Conservation (phyloP, 2,113 vertebrate genomes). For the Cichladusa arquata region DNA sequence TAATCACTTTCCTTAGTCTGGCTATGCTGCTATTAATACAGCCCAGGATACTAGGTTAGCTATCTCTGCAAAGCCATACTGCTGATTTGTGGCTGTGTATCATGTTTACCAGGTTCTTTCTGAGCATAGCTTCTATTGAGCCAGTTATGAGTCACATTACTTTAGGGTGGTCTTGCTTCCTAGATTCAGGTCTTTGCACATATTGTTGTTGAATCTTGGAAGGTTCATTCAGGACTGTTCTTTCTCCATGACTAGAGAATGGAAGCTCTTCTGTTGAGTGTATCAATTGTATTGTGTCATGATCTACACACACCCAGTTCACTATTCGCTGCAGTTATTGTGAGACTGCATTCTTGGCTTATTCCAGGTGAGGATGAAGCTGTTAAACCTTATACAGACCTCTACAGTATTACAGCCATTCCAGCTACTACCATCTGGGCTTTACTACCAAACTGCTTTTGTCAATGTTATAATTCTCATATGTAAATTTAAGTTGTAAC, state of each 20-base stretch:
- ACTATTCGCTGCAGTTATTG: neutral
- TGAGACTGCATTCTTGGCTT: neutral
- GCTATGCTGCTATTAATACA: neutral
- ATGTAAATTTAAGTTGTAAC: neutral
- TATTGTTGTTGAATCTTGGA: neutral
- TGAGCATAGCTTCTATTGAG: neutral
- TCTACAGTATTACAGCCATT: neutral
- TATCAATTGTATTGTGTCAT: neutral
- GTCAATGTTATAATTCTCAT: neutral
- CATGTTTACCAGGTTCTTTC: neutral
- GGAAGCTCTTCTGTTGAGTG: neutral
- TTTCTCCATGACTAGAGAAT: neutral
- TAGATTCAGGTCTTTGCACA: neutral
- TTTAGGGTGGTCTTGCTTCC: neutral
- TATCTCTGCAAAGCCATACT: neutral
- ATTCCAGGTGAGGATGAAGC: neutral
- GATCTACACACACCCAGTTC: rapidly evolving
- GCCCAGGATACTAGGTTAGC: neutral
- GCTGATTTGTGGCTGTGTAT: neutral
- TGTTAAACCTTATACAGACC: neutral
- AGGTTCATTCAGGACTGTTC: neutral
- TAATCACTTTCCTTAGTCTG: neutral
- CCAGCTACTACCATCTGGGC: neutral
- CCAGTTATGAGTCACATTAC: rapidly evolving
- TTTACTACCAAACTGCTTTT: neutral